Evolutionary conservation across 2,888 invertebrate genomes (phyloP).

Genomic region (Rhopalosiphum nymphaeae): DNA sequence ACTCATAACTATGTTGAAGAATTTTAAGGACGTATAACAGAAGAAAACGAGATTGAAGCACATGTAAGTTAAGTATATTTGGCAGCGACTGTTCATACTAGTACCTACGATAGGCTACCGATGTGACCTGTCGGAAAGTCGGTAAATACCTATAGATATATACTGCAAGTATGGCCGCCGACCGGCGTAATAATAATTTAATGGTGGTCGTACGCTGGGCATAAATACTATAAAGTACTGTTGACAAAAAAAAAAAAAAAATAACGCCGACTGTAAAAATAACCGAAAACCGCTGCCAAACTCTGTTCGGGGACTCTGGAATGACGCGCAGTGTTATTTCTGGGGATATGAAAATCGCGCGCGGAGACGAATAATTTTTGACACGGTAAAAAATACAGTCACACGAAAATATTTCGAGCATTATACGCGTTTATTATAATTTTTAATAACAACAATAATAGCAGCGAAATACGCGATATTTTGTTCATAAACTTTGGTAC

Average conservation of each 20-base stretch:
- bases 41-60: constrained; percentile 12
- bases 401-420: neutral
- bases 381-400: neutral
- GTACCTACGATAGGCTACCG: neutral
- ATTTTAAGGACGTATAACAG: neutral
- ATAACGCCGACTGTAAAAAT: constrained; percentile 39
- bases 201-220: neutral
- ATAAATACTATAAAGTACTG: constrained; percentile 30
- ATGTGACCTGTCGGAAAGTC: constrained; percentile 43
- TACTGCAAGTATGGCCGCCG: neutral
- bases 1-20: neutral
- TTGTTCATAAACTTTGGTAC: neutral
- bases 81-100: constrained; percentile 22
- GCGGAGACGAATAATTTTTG: neutral
- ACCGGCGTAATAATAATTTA: constrained; percentile 19
- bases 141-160: neutral
- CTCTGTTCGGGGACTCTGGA: constrained; percentile 50
- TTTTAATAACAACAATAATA: neutral
- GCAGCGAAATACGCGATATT: neutral
- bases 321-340: constrained; percentile 54
- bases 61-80: constrained; percentile 12
- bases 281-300: constrained; percentile 59
- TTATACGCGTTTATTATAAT: neutral
- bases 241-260: constrained; percentile 39
- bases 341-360: constrained; percentile 38